Conservation (phyloP, 2,113 vertebrate genomes). For the Strix uralensis region DNA sequence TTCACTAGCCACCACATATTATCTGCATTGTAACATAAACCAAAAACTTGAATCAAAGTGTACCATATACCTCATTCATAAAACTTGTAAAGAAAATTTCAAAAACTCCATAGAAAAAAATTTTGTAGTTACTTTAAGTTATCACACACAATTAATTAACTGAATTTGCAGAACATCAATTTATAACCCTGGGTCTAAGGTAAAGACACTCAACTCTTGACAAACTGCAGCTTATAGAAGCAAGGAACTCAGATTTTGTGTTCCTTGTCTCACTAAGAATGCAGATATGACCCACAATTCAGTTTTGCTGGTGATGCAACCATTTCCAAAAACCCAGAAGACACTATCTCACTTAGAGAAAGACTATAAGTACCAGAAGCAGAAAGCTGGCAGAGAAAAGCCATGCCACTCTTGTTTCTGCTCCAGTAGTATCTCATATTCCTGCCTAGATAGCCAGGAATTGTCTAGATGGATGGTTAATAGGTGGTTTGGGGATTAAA, state of each 20-base stretch:
- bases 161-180: neutral
- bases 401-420: neutral
- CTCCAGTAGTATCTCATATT: neutral
- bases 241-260: neutral
- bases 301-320: neutral
- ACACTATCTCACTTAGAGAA: neutral
- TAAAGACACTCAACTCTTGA: neutral
- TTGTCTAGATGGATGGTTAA: neutral
- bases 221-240: neutral
- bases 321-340: neutral
- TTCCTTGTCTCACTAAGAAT: neutral
- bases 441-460: neutral
- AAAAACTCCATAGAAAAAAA: neutral
- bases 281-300: accelerated
- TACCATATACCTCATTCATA: neutral
- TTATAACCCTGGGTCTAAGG: neutral
- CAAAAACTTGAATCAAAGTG: neutral
- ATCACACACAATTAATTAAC: neutral
- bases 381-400: neutral
- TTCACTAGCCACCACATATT: neutral
- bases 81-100: neutral
- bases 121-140: neutral
- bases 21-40: neutral
- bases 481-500: neutral
- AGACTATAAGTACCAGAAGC: neutral